phyloP scores from a whole-genome alignment of 2,888 invertebrate genomes.

The Amaurobius ferox region DNA sequence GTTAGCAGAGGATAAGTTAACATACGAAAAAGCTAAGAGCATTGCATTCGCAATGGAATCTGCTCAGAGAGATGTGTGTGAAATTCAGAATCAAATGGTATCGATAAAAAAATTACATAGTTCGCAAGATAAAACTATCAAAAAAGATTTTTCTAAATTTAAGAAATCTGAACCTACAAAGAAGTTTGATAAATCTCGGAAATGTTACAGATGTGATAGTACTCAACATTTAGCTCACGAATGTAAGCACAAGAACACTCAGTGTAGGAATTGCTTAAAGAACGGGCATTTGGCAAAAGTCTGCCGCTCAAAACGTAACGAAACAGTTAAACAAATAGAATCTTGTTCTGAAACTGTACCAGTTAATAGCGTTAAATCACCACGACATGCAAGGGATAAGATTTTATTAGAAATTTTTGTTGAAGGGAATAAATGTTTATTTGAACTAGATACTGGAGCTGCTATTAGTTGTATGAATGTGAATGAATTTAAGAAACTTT shows the following conservation, averaged over 20 bases:
- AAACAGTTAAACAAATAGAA: conserved; percentile 44
- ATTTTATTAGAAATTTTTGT: too few relatives aligned
- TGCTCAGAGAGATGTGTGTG: too few relatives aligned
- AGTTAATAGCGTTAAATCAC: too few relatives aligned
- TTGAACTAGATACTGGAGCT: too few relatives aligned
- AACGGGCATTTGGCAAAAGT: conserved; percentile 46
- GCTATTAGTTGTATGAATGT: too few relatives aligned
- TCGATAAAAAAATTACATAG: conserved; percentile 33
- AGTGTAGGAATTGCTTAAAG: conserved; percentile 44
- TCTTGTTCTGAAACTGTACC: conserved; percentile 47
- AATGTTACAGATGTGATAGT: conserved; percentile 49
- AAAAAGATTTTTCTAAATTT: conserved; percentile 49
- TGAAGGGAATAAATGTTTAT: too few relatives aligned
- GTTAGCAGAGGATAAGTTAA: too few relatives aligned
- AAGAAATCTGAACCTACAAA: conserved; percentile 39
- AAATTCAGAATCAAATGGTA: conserved; percentile 46
- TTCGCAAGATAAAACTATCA: conserved; percentile 36
- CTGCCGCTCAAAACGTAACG: conserved; percentile 43
- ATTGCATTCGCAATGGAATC: too few relatives aligned
- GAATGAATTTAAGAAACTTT: too few relatives aligned
- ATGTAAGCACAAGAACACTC: conserved; percentile 48
- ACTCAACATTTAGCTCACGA: conserved; percentile 49
- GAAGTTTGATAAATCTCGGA: conserved; percentile 44
- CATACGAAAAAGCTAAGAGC: too few relatives aligned
- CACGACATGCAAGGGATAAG: too few relatives aligned